A percentile compares a stretch with the other conserved stretches of the same genome.
Conservation (phyloP, 2,797 vertebrate species). For the Gephyroberyx darwinii region DNA sequence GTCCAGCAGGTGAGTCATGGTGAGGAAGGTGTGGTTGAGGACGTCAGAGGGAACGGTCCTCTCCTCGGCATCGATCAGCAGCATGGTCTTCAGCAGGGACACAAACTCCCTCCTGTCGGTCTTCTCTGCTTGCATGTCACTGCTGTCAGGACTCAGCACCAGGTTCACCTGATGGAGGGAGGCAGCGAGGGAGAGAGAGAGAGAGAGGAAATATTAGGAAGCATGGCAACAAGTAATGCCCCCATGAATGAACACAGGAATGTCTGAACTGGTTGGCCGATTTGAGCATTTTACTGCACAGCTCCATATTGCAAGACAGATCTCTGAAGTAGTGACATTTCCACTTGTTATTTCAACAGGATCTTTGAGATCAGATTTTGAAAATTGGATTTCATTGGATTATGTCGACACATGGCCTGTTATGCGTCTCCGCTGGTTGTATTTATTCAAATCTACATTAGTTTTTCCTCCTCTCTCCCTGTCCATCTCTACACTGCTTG, state of each 20-base stretch:
- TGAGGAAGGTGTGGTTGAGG: slow-evolving; percentile 94
- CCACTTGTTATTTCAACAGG: too few species aligned
- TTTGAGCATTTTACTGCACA: not conserved
- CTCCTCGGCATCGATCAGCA: slow-evolving; percentile 93
- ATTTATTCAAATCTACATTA: not conserved
- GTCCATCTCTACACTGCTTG: not conserved
- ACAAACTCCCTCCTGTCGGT: slow-evolving; percentile 95
- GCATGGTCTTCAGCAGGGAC: slow-evolving; percentile 94
- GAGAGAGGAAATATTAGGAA: not conserved
- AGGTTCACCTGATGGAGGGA: slow-evolving; percentile 88
- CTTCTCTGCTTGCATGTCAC: slow-evolving; percentile 95
- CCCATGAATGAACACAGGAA: not conserved
- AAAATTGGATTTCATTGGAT: not conserved
- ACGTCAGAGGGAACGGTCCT: slow-evolving; percentile 90
- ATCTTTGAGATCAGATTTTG: not conserved
- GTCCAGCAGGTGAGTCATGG: slow-evolving; percentile 97
- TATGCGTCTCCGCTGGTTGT: not conserved
- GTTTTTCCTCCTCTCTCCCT: not conserved
- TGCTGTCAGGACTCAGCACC: slow-evolving; percentile 92
- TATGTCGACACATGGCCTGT: not conserved
- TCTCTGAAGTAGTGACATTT: too few species aligned
- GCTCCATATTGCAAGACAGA: not conserved
- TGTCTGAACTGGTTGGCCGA: not conserved
- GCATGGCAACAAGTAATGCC: too few species aligned
- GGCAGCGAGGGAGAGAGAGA: not conserved